Evolutionary conservation across 1,140 invertebrate genomes (phyloP).

Genomic region (Phenacoccus solenopsis): DNA sequence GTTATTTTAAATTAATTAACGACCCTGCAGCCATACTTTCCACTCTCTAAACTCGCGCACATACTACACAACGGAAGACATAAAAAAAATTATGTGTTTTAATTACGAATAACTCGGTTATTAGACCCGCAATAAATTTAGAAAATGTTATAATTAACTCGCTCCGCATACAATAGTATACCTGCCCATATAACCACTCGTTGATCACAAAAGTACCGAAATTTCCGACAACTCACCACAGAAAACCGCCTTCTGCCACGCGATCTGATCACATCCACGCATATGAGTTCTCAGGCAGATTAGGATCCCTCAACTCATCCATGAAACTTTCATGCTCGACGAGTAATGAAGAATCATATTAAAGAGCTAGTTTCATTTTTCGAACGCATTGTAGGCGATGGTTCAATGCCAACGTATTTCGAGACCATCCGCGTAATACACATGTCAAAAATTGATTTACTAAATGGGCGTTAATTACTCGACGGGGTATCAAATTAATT

Average conservation of each 20-base stretch:
- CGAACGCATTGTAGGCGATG: background rate
- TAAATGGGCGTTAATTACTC: conserved; percentile 1
- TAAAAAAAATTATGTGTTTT: background rate
- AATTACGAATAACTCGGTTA: background rate
- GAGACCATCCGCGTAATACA: background rate
- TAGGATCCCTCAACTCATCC: no score
- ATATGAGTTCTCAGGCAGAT: no score
- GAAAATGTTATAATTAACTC: conserved; percentile 4
- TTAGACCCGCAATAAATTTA: background rate
- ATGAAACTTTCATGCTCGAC: no score
- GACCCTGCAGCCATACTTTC: no score
- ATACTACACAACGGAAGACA: background rate
- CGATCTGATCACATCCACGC: no score
- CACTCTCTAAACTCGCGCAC: background rate
- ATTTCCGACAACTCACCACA: no score
- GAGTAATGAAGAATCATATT: no score
- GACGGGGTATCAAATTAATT: background rate
- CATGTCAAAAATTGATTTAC: background rate
- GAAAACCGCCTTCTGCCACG: no score
- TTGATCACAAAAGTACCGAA: background rate
- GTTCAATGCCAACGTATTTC: background rate
- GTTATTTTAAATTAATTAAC: background rate
- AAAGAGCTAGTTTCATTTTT: background rate
- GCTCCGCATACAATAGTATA: background rate
- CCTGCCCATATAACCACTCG: background rate